These are phyloP conservation scores for Himantopus leucocephalus DNA, from an alignment of 2,113 vertebrate genomes.

Conservation along the genomic window DNA sequence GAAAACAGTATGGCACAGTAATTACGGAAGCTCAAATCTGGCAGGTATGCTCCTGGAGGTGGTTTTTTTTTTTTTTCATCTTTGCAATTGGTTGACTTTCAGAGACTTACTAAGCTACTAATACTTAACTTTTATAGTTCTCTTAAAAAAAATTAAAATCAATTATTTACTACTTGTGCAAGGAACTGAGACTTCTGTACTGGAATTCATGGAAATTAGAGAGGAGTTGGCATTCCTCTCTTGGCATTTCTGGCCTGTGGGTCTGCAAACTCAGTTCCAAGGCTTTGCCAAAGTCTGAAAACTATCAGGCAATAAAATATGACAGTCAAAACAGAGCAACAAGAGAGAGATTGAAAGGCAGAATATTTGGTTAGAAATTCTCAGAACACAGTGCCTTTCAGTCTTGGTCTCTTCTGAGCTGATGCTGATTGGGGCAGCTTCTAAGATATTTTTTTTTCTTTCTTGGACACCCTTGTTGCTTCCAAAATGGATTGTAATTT, in stretches of 20 bases:
- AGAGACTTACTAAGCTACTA: not conserved
- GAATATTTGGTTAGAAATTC: not conserved
- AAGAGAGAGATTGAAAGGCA: not conserved
- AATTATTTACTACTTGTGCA: conserved; percentile 12
- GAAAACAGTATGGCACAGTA: not conserved
- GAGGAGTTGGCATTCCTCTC: not conserved
- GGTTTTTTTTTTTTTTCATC: not conserved
- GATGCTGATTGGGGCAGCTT: not conserved
- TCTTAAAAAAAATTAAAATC: not conserved
- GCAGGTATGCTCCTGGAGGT: not conserved
- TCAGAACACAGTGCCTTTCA: not conserved
- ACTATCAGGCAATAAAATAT: not conserved
- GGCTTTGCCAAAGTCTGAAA: not conserved
- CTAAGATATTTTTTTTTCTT: not conserved
- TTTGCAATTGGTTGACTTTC: not conserved
- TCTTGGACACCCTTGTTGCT: not conserved
- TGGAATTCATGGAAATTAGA: not conserved
- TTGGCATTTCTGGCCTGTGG: not conserved
- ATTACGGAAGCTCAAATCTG: not conserved
- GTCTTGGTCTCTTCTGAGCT: not conserved
- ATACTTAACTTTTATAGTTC: not conserved
- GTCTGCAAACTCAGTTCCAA: not conserved
- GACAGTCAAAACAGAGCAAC: not conserved
- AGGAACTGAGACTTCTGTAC: not conserved
- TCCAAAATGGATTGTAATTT: not conserved